phyloP scores from a whole-genome alignment of 2,888 invertebrate genomes.

The Polydesmus complanatus region DNA sequence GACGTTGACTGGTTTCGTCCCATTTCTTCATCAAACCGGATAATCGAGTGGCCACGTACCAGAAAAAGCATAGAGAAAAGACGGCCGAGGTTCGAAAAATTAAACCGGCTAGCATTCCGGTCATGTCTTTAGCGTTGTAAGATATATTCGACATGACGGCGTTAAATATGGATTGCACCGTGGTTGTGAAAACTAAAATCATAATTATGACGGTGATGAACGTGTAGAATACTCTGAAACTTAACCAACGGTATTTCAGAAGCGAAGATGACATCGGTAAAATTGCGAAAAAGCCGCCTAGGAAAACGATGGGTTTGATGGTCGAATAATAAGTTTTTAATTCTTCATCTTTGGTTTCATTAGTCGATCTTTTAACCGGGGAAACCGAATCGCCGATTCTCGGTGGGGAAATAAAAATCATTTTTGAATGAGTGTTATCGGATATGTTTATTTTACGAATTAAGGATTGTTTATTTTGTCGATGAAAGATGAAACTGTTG shows the following conservation, averaged over 20 bases:
- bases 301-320: conserved; percentile 2
- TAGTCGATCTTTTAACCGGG: no score
- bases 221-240: background rate
- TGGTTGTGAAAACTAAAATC: background rate
- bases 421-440: no score
- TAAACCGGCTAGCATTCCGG: conserved; percentile 3
- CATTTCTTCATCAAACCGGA: background rate
- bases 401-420: no score
- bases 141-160: background rate
- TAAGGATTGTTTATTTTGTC: no score
- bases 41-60: background rate
- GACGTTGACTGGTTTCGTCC: background rate
- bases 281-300: conserved; percentile 4
- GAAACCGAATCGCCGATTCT: no score
- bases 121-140: conserved; percentile 10
- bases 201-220: background rate
- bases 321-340: conserved; percentile 1
- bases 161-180: background rate
- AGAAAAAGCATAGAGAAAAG: conserved; percentile 8
- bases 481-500: no score
- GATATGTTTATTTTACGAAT: no score
- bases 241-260: conserved; percentile 1
- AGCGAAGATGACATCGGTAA: background rate
- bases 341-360: no score
- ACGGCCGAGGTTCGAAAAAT: conserved; percentile 9